Percentiles rank a stretch among this genome's conserved stretches.
Evolutionary conservation across 2,113 vertebrate genomes (phyloP).

Genomic region (Crotalus tigris): DNA sequence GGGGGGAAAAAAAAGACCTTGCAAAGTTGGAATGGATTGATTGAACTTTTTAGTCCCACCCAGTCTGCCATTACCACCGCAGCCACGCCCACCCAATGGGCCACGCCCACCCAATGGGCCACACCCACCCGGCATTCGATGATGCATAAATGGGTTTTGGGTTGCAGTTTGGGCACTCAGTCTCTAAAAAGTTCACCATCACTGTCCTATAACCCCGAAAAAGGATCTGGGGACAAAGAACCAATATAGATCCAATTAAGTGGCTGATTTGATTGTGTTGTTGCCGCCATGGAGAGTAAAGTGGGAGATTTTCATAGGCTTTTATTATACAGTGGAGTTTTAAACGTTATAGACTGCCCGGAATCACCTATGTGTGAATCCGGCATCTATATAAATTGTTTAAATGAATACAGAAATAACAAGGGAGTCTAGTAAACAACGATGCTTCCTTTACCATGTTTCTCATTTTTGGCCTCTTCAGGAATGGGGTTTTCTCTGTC

Average conservation of each 20-base stretch:
- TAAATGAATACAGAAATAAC: background rate
- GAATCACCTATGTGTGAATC: background rate
- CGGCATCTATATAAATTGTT: background rate
- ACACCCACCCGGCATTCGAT: no score
- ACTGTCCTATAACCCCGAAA: background rate
- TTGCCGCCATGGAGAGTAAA: background rate
- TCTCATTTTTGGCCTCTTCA: background rate
- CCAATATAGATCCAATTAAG: background rate
- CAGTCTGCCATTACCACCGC: no score
- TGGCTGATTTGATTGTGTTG: background rate
- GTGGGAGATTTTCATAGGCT: background rate
- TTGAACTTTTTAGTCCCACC: no score
- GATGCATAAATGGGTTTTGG: no score
- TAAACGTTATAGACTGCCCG: background rate
- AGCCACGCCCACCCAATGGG: no score
- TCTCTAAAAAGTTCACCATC: no score
- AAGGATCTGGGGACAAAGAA: background rate
- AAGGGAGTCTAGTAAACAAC: background rate
- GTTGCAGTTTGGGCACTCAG: no score
- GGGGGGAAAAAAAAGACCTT: no score
- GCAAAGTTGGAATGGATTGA: no score
- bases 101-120: no score
- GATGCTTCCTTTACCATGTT: constrained; percentile 37
- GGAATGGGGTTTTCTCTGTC: constrained; percentile 8
- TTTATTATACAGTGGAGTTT: background rate